Evolutionary conservation across 2,113 vertebrate genomes (phyloP).

Genomic region (Girardinichthys multiradiatus): DNA sequence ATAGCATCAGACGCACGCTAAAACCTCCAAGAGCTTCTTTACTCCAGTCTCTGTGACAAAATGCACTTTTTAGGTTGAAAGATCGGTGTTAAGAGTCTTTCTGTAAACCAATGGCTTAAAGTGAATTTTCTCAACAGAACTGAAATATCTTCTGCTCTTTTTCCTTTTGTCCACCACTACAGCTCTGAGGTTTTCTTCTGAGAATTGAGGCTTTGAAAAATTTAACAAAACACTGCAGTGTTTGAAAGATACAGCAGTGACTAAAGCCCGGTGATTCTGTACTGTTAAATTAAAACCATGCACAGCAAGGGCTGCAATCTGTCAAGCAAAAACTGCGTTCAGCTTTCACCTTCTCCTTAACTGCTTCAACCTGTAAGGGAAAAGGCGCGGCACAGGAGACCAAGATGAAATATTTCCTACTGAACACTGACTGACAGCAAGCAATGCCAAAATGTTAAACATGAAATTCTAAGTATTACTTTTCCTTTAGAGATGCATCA

Average conservation of each 20-base stretch:
- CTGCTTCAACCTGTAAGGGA: constrained; percentile 97
- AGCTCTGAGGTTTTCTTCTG: neutral
- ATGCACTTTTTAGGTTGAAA: constrained; percentile 14
- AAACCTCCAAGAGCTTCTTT: constrained; percentile 53
- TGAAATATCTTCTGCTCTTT: neutral
- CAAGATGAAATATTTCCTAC: constrained; percentile 74
- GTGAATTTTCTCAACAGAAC: constrained; percentile 24
- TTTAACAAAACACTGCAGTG: neutral
- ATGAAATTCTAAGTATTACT: too few relatives aligned
- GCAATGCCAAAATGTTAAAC: too few relatives aligned
- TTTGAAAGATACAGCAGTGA: constrained; percentile 79
- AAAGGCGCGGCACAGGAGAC: constrained; percentile 89
- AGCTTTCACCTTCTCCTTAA: constrained; percentile 96
- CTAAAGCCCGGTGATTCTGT: constrained; percentile 75
- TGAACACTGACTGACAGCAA: neutral
- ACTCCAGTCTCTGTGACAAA: constrained; percentile 15
- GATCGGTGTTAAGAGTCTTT: too few relatives aligned
- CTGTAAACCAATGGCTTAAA: too few relatives aligned
- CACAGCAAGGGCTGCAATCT: constrained; percentile 89
- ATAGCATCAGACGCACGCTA: neutral
- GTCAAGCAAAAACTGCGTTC: constrained; percentile 86
- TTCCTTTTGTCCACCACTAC: neutral
- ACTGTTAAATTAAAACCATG: constrained; percentile 82
- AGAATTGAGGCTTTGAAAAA: neutral
- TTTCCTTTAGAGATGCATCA: neutral